Percentiles rank a stretch among this genome's conserved stretches.
phyloP scores from a whole-genome alignment of 1,140 invertebrate species.

The Sesamia nonagrioides region DNA sequence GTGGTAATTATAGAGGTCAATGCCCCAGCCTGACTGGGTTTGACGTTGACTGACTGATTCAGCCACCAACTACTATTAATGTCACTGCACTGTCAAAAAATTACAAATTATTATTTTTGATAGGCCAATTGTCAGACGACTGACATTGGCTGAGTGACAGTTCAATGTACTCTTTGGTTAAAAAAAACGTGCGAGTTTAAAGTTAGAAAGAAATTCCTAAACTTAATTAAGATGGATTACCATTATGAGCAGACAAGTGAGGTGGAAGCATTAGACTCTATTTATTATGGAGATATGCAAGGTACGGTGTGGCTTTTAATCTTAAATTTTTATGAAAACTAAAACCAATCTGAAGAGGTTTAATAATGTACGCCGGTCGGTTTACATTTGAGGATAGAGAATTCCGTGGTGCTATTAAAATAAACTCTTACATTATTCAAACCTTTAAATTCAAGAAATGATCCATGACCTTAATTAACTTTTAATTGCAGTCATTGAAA shows the following conservation, averaged over 20 bases:
- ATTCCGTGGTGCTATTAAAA: no score
- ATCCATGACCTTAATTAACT: conserved; percentile 6
- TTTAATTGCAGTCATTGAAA: conserved; percentile 89
- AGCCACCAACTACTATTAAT: no score
- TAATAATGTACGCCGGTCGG: neutral
- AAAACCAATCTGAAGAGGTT: neutral
- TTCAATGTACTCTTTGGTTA: no score
- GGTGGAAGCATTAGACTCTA: conserved; percentile 97
- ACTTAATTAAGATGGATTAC: conserved; percentile 93
- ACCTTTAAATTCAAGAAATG: neutral
- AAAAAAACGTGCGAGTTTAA: conserved; percentile 35
- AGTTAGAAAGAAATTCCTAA: neutral
- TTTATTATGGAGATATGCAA: conserved; percentile 96
- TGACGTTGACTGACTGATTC: neutral
- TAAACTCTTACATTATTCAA: neutral
- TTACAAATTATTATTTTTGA: no score
- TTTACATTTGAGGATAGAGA: no score
- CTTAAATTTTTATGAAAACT: neutral
- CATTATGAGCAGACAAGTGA: conserved; percentile 96
- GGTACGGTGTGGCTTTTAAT: conserved; percentile 87
- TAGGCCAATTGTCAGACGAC: no score
- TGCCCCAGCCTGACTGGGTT: neutral
- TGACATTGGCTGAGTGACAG: no score
- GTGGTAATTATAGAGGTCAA: no score
- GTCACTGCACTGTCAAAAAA: no score